Conservation (phyloP, 2,113 vertebrate genomes). For the Poecile atricapillus region DNA sequence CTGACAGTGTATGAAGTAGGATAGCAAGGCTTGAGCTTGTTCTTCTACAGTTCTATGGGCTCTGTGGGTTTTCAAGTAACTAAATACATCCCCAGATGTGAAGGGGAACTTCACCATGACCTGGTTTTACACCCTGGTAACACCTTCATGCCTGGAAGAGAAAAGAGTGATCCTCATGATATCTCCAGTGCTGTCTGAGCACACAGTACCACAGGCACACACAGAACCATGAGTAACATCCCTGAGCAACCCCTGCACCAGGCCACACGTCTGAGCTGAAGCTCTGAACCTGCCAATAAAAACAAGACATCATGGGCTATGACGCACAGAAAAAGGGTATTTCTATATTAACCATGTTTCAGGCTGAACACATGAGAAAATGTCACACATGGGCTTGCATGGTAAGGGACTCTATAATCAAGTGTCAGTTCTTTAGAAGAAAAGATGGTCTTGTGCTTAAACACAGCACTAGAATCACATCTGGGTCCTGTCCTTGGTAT, state of each 20-base stretch:
- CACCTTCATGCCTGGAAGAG: neutral
- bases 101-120: neutral
- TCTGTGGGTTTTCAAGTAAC: neutral
- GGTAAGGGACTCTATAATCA: neutral
- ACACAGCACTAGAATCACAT: neutral
- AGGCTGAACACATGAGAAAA: neutral
- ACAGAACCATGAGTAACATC: neutral
- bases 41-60: neutral
- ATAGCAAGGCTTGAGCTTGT: neutral
- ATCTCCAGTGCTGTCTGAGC: neutral
- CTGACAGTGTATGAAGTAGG: neutral
- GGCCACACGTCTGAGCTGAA: neutral
- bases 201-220: neutral
- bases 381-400: neutral
- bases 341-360: neutral
- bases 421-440: neutral
- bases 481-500: neutral
- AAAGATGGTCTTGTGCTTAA: neutral
- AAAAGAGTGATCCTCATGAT: neutral
- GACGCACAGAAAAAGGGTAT: neutral
- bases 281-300: neutral
- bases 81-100: neutral
- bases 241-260: neutral
- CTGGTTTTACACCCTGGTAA: neutral
- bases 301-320: neutral